Percentiles rank a stretch among this genome's conserved stretches.
phyloP scores from a whole-genome alignment of 2,888 invertebrate genomes.

The Pecten maximus region DNA sequence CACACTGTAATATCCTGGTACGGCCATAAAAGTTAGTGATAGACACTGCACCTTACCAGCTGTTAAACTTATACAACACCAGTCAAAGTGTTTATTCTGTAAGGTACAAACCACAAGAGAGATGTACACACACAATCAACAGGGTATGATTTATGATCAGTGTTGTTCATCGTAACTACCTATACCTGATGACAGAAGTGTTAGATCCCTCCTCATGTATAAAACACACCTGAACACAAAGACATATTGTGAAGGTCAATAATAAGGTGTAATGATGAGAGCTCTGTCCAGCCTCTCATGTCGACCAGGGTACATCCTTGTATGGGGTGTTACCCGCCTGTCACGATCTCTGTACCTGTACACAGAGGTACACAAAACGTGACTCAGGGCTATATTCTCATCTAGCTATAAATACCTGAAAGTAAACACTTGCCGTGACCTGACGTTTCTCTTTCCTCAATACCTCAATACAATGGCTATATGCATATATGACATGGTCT shows the following conservation, averaged over 20 bases:
- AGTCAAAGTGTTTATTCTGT: conserved; percentile 5
- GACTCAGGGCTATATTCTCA: background rate
- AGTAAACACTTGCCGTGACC: conserved; percentile 27
- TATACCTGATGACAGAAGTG: background rate
- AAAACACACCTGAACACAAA: background rate
- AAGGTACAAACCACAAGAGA: background rate
- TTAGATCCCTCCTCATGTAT: background rate
- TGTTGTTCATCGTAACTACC: background rate
- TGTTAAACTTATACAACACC: conserved; percentile 1
- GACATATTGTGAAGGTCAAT: background rate
- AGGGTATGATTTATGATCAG: conserved; percentile 2
- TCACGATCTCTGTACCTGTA: conserved; percentile 8
- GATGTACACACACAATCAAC: background rate
- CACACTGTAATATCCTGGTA: background rate
- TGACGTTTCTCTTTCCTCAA: background rate
- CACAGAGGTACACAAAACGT: background rate
- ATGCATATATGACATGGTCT: background rate
- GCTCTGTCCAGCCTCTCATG: background rate
- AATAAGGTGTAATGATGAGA: background rate
- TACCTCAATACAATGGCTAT: background rate
- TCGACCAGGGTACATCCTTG: background rate
- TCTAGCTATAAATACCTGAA: background rate
- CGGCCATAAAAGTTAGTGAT: background rate
- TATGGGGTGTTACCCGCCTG: background rate
- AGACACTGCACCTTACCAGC: conserved; percentile 1